These are phyloP conservation scores for Tapirus terrestris DNA, from an alignment of 2,113 vertebrate genomes.

Conservation along the genomic window DNA sequence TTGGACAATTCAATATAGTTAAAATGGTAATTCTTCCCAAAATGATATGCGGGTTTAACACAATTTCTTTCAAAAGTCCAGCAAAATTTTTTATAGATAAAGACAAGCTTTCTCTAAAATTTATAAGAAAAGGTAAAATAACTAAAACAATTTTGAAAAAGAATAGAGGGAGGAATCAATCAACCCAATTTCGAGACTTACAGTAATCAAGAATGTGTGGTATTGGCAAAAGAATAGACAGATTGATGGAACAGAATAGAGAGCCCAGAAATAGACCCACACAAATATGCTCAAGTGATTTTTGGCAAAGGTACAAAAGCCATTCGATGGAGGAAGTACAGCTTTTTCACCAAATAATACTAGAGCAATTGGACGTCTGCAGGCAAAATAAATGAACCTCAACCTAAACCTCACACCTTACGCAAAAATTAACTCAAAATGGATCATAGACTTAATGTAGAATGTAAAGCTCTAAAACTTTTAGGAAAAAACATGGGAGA, in stretches of 20 bases:
- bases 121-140: neutral
- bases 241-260: neutral
- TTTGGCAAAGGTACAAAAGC: conserved; percentile 19
- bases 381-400: neutral
- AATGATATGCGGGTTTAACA: neutral
- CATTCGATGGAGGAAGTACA: neutral
- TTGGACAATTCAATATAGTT: neutral
- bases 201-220: neutral
- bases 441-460: neutral
- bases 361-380: neutral
- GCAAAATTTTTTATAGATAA: neutral
- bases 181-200: neutral
- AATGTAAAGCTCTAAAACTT: neutral
- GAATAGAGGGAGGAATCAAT: neutral
- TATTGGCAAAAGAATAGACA: conserved; percentile 2
- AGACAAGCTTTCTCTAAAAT: neutral
- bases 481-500: neutral
- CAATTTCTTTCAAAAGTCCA: neutral
- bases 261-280: neutral
- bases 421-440: neutral
- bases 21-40: neutral
- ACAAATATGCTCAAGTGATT: neutral
- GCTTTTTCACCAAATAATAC: neutral
- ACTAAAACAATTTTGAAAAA: conserved; percentile 24
- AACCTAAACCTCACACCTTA: neutral